Evolutionary conservation across 1,140 invertebrate genomes (phyloP).

Genomic region (Dendroctonus valens): DNA sequence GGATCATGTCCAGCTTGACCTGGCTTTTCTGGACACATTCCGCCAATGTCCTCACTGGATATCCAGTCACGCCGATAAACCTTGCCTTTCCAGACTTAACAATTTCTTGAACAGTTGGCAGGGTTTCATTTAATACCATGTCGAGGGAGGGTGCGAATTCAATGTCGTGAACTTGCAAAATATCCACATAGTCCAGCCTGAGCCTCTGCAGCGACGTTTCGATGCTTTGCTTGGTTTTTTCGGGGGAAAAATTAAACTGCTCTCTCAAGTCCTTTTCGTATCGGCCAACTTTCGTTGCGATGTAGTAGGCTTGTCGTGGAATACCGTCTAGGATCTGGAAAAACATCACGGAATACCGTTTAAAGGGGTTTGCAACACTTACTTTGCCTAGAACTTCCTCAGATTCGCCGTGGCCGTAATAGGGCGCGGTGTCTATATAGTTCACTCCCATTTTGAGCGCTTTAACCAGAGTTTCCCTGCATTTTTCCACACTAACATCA

Average conservation of each 20-base stretch:
- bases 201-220: conserved; percentile 73
- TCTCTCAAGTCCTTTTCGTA: conserved; percentile 69
- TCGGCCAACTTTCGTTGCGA: conserved; percentile 87
- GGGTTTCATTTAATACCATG: conserved; percentile 79
- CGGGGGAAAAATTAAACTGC: conserved; percentile 86
- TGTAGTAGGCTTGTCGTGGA: conserved; percentile 80
- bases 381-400: conserved; percentile 83
- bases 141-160: conserved; percentile 82
- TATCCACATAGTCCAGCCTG: conserved; percentile 80
- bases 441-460: conserved; percentile 82
- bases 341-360: conserved; percentile 3
- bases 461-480: conserved; percentile 65
- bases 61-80: conserved; percentile 85
- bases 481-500: conserved; percentile 59
- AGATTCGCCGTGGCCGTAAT: conserved; percentile 84
- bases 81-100: conserved; percentile 74
- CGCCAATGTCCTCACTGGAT: conserved; percentile 74
- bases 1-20: conserved; percentile 68
- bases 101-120: conserved; percentile 75
- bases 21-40: conserved; percentile 68
- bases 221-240: conserved; percentile 71
- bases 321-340: conserved; percentile 70
- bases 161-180: conserved; percentile 90
- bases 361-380: neutral
- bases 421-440: conserved; percentile 89